Conservation (phyloP, 2,888 invertebrate species). For the Tenodera sinensis region DNA sequence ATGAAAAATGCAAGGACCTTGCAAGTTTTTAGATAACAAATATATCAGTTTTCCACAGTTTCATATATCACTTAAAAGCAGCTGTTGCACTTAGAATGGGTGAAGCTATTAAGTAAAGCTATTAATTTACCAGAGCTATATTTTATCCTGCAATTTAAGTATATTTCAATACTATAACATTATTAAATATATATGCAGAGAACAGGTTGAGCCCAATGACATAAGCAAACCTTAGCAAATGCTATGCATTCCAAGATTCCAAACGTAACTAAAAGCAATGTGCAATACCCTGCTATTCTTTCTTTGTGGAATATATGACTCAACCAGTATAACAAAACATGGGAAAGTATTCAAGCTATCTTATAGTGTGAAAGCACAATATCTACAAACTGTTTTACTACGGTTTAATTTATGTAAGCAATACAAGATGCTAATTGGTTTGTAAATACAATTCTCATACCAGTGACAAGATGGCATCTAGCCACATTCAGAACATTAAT, state of each 20-base stretch:
- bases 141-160: not conserved
- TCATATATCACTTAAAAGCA: not conserved
- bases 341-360: too few relatives aligned
- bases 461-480: too few relatives aligned
- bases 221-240: not conserved
- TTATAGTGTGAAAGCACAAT: too few relatives aligned
- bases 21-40: not conserved
- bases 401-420: too few relatives aligned
- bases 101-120: not conserved
- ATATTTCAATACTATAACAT: not conserved
- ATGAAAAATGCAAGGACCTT: not conserved
- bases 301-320: not conserved
- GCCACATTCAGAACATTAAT: too few relatives aligned
- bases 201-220: not conserved
- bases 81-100: not conserved
- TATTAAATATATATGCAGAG: not conserved
- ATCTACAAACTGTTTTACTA: too few relatives aligned
- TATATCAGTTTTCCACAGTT: not conserved
- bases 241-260: not conserved
- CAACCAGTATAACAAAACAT: too few relatives aligned
- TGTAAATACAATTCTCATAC: too few relatives aligned
- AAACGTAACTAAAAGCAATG: not conserved
- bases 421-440: too few relatives aligned
- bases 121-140: not conserved
- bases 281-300: too few relatives aligned